Evolutionary conservation across 2,113 vertebrate genomes (phyloP), one percentile per base, ranked within the genome.

Genomic region (Podarcis cretensis): DNA sequence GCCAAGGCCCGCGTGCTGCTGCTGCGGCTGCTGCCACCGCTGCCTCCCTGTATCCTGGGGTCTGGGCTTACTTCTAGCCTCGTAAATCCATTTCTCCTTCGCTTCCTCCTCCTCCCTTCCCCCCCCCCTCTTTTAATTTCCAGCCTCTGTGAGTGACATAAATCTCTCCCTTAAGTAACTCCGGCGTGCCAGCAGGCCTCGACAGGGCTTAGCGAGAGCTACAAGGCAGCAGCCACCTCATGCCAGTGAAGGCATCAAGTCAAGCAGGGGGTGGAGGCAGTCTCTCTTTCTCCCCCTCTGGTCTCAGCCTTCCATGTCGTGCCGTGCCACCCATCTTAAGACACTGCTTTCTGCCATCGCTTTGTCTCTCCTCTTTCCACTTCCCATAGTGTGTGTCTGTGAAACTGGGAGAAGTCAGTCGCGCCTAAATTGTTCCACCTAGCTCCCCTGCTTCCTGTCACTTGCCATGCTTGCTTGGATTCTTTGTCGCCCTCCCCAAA

Each of bases 81-180:
- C 63, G 14, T 84, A 66, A 78, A 84, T 84, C 32, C 57, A 37
- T 23, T 69, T 59, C 74, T 43, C 54, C 23, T 48, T 27, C 32
- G 77, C 59, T 66, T 63, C 74, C 16, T 75, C 75, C 8, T 23
- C 43, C 37, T 32, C 16, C 68, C 54, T 59, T 23, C n/a, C 8
- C 21, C 27, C 9, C 25, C 48, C 5, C 54, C 25, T 74, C 68
- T 40, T 68, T 82, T 69, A 68, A 81, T 88, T 65, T 37, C 81
- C 84, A 84, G n/a, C 40, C 73, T 13, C 71, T 27, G 81, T 77
- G 81, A 69, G 18, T 84, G 81, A 84, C 87, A 84, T 89, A 84
- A 89, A 84, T 89, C 81, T 89, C 73, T 8, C 40, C 25, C 79
- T 54, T 85, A 66, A 88, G 74, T 88, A 75, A 88, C 57, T 82